phyloP scores from a whole-genome alignment of 2,888 invertebrate species.

The Leucozona laternaria region DNA sequence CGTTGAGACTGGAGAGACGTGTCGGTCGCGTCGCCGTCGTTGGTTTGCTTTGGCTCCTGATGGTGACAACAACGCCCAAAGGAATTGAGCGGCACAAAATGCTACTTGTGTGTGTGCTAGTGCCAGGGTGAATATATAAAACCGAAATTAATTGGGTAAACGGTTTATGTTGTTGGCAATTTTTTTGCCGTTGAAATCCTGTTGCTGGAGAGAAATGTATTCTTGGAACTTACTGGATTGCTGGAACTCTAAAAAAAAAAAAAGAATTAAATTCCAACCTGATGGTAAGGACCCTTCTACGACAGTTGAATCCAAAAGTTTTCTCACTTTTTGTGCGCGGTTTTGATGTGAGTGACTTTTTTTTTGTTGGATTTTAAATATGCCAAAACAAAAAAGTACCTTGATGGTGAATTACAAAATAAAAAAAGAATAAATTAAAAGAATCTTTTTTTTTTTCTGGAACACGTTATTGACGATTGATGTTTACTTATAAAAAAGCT shows the following conservation, averaged over 20 bases:
- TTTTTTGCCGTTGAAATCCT: neutral
- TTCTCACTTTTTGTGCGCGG: neutral
- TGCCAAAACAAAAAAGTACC: too few species aligned
- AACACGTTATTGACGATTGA: too few species aligned
- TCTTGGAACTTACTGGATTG: neutral
- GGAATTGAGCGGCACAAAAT: neutral
- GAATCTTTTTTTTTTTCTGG: too few species aligned
- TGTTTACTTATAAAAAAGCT: too few species aligned
- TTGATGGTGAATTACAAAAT: too few species aligned
- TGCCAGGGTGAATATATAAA: slow-evolving; percentile 11
- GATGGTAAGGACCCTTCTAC: neutral
- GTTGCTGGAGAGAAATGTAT: neutral
- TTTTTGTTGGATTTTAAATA: neutral
- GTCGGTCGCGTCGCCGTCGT: too few species aligned
- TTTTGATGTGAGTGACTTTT: neutral
- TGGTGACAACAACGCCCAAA: slow-evolving; percentile 7
- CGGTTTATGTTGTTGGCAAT: neutral
- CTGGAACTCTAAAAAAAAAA: neutral
- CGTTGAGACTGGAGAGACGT: too few species aligned
- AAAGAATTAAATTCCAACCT: neutral
- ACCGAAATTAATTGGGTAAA: slow-evolving; percentile 15
- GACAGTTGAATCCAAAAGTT: neutral
- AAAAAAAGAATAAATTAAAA: too few species aligned
- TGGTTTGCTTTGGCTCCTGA: neutral
- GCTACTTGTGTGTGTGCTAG: neutral